A percentile compares a stretch with the other conserved stretches of the same genome.
These are phyloP conservation scores for Drosophila hydei DNA, from an alignment of 1,140 invertebrate species.

Conservation along the genomic window DNA sequence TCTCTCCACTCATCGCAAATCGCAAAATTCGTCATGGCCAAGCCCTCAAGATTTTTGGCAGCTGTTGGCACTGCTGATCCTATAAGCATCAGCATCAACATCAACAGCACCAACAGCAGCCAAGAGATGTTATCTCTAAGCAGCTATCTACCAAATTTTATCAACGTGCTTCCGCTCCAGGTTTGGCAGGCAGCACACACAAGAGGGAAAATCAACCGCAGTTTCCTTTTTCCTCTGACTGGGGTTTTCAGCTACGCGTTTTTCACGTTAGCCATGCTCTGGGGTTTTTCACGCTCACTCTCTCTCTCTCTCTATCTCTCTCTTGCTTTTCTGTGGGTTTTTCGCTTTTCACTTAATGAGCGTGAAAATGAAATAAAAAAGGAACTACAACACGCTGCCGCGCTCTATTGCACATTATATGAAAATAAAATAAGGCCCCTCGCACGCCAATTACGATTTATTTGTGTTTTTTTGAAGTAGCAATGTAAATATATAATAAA, in stretches of 20 bases:
- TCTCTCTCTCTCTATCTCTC: slow-evolving; percentile 52
- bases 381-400: slow-evolving; percentile 31
- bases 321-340: slow-evolving; percentile 46
- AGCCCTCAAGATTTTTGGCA: slow-evolving; percentile 43
- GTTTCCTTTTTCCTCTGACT: slow-evolving; percentile 51
- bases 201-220: slow-evolving; percentile 55
- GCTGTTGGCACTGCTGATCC: slow-evolving; percentile 57
- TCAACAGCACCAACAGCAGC: slow-evolving; percentile 58
- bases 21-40: slow-evolving; percentile 39
- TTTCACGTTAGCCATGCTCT: slow-evolving; percentile 34
- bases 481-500: slow-evolving; percentile 58
- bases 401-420: slow-evolving; percentile 35
- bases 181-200: slow-evolving; percentile 21
- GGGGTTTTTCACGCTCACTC: slow-evolving; percentile 48
- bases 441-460: slow-evolving; percentile 81
- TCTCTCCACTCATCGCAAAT: slow-evolving; percentile 48
- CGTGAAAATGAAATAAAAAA: slow-evolving; percentile 69
- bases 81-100: slow-evolving; percentile 50
- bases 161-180: slow-evolving; percentile 60
- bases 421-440: slow-evolving; percentile 59
- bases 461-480: slow-evolving; percentile 73
- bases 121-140: slow-evolving; percentile 34
- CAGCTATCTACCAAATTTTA: slow-evolving; percentile 56
- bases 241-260: slow-evolving; percentile 60
- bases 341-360: slow-evolving; percentile 69